Conservation (phyloP, 2,797 vertebrate species). For the Lepilemur septentrionalis region DNA sequence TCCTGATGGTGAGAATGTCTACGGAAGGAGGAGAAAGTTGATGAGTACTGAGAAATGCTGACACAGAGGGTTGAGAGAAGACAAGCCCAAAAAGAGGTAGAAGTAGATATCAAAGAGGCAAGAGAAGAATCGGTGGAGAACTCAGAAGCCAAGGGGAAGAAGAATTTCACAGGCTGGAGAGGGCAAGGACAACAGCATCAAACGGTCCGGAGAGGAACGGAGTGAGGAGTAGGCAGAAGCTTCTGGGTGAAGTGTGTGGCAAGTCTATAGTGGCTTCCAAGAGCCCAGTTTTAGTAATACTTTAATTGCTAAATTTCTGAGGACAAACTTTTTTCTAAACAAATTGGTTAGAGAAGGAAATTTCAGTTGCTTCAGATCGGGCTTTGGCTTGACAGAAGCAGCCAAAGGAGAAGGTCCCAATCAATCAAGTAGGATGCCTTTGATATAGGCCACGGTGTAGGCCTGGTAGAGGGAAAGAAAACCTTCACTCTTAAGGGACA, state of each 20-base stretch:
- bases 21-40: not conserved
- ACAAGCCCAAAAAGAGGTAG: not conserved
- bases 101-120: not conserved
- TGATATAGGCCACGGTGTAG: not conserved
- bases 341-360: not conserved
- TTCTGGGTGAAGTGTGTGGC: not conserved
- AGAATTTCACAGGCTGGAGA: not conserved
- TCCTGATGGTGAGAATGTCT: not conserved
- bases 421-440: not conserved
- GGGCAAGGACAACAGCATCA: not conserved
- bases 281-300: not conserved
- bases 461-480: not conserved
- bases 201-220: not conserved
- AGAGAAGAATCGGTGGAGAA: not conserved
- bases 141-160: not conserved
- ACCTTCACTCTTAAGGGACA: not conserved
- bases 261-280: not conserved
- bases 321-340: not conserved
- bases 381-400: not conserved
- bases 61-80: not conserved
- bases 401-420: not conserved
- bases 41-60: not conserved
- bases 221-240: not conserved
- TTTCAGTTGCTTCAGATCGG: not conserved
- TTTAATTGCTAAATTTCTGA: not conserved